Evolutionary conservation across 2,113 vertebrate genomes (phyloP).

Genomic region (Alligator sinensis): DNA sequence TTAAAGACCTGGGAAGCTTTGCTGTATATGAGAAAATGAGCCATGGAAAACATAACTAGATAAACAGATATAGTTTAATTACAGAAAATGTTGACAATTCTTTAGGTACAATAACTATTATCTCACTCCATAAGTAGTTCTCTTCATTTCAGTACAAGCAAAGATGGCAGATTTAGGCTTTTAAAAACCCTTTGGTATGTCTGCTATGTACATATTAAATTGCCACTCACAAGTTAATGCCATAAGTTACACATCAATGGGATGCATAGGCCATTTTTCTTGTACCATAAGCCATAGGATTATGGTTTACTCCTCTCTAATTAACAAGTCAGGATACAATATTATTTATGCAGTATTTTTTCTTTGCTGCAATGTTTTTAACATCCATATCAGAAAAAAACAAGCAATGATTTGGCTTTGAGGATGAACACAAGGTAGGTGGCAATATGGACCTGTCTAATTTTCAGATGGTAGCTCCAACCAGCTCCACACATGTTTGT

Average conservation of each 20-base stretch:
- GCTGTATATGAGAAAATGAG: not conserved
- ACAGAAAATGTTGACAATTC: not conserved
- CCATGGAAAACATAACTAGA: not conserved
- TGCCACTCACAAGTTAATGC: not conserved
- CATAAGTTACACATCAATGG: not conserved
- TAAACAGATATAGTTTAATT: not conserved
- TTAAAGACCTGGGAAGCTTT: not conserved
- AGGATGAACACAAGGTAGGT: not conserved
- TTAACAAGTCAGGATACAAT: not conserved
- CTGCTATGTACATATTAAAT: not conserved
- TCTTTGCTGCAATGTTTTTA: not conserved
- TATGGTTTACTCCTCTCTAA: accelerated
- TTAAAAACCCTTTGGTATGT: accelerated
- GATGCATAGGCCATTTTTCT: not conserved
- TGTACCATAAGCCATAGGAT: not conserved
- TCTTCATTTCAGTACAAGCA: not conserved
- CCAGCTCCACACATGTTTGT: not conserved
- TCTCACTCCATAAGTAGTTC: not conserved
- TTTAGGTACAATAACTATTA: not conserved
- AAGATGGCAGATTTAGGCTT: not conserved
- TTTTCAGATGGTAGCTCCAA: not conserved
- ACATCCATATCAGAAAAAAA: not conserved
- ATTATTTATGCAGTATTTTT: accelerated
- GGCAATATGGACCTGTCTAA: not conserved
- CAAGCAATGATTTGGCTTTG: not conserved